Base-by-base conservation (phyloP, 1,140 invertebrate species). In the Pinna nobilis region DNA sequence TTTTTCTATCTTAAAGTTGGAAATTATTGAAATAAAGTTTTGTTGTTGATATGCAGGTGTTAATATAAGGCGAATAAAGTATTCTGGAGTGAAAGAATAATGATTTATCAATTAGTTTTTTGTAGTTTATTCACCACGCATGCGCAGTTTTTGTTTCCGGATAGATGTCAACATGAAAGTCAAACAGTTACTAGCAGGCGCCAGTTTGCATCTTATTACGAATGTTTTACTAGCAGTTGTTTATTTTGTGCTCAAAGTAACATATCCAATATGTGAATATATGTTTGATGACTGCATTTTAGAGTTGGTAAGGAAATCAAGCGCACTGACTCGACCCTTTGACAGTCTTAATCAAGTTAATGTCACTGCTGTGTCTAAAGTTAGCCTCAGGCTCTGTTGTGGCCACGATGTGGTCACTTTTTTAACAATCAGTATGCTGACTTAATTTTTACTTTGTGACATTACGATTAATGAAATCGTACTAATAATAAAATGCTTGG, bases 251-350 rank as follows among this genome's bases (percentile, higher is more conserved):
- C 37, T 80, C 7, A 80, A 80, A 41, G 55, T 51, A 18, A 50
- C 59, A 50, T 69, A 61, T n/a, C 61, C 70, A 18, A 44, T 78
- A 18, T 80, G 78, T 57, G 13, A 33, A 32, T 41, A 28, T 7
- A 18, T 80, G 7, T 80, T 78, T 71, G 50, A 76, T 5, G 73
- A 77, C 15, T 80, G 79, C 49, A 60, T 37, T 28, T 59, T 78
- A 13, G 79, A 80, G 63, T 41, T 80, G 72, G 72, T 70, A 71
- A 76, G 70, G 23, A 35, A 53, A n/a, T n/a, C 9, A 59, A 13
- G 5, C 18, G 18, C 20, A 33, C 4, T 18, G 20, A 59, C 15
- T 20, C 2, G 5, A 35, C 37, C 30, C 55, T 33, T 32, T 33
- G 15, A n/a, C n/a, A n/a, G 55, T 30, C 55, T n/a, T n/a, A n/a